Conservation (phyloP, 2,113 vertebrate genomes). For the Apteryx mantelli region DNA sequence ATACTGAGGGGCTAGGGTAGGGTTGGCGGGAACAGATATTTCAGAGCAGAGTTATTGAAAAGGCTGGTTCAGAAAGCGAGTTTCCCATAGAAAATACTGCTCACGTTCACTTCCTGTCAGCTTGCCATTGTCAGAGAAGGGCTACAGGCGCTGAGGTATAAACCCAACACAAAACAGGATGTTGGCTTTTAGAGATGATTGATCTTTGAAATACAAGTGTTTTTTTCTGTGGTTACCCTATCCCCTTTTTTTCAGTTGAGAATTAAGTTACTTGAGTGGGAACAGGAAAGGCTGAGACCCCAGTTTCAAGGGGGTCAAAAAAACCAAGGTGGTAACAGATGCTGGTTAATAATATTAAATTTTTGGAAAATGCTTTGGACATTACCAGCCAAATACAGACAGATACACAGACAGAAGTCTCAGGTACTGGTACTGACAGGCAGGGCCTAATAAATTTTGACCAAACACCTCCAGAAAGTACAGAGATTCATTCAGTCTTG, state of each 20-base stretch:
- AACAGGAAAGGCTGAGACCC: slow-evolving; percentile 1
- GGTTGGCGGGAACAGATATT: not conserved
- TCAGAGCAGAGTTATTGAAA: not conserved
- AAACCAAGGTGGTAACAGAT: not conserved
- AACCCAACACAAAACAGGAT: slow-evolving; percentile 78
- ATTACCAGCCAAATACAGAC: not conserved
- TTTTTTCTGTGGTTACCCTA: not conserved
- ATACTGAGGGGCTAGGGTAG: not conserved
- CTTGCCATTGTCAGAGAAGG: slow-evolving; percentile 16
- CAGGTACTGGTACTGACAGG: not conserved
- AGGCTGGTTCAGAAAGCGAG: not conserved
- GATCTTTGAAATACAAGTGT: slow-evolving; percentile 55
- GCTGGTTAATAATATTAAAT: not conserved
- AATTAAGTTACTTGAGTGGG: not conserved
- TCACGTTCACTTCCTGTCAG: slow-evolving; percentile 63
- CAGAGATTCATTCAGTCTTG: not conserved
- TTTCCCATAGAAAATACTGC: not conserved
- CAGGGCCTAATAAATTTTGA: not conserved
- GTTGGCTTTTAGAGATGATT: slow-evolving; percentile 50
- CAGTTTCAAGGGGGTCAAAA: not conserved
- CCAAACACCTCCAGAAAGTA: not conserved
- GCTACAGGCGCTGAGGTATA: not conserved
- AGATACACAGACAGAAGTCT: not conserved
- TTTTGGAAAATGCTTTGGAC: not conserved
- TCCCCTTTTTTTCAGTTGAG: not conserved